A percentile compares a stretch with the other conserved stretches of the same genome.
These are phyloP conservation scores for Cephus rjabovi DNA, from an alignment of 2,888 invertebrate genomes.

Conservation along the genomic window DNA sequence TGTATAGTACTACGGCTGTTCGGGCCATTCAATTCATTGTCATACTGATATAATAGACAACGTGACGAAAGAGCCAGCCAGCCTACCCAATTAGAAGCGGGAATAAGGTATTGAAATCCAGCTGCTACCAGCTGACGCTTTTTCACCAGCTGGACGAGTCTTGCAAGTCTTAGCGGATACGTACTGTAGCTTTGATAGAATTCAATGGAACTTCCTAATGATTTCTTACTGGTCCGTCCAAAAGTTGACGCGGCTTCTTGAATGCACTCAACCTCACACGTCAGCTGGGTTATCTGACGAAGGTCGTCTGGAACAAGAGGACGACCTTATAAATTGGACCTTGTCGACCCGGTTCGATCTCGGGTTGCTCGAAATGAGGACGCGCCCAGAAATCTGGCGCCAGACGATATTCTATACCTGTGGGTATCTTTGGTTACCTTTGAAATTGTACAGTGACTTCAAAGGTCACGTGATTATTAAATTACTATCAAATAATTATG, in stretches of 20 bases:
- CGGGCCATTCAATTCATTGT: not conserved
- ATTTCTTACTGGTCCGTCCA: slow-evolving; percentile 11
- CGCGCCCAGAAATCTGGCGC: slow-evolving; percentile 31
- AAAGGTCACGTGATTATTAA: not conserved
- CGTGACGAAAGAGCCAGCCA: not conserved
- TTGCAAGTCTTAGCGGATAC: slow-evolving; percentile 2
- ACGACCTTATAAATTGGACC: slow-evolving; percentile 37
- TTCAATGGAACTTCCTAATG: slow-evolving; percentile 31
- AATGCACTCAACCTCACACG: not conserved
- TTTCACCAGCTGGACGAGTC: not conserved
- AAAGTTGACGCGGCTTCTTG: not conserved
- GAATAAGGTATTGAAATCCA: not conserved
- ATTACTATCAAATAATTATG: not conserved
- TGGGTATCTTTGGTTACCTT: not conserved
- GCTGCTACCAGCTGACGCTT: not conserved
- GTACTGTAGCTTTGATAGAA: slow-evolving; percentile 27
- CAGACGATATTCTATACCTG: slow-evolving; percentile 19
- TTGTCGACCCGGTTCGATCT: slow-evolving; percentile 24
- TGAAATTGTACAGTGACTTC: not conserved
- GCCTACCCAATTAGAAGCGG: not conserved
- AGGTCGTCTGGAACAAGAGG: slow-evolving; percentile 28
- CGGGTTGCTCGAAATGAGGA: slow-evolving; percentile 26
- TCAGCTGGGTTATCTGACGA: slow-evolving; percentile 28
- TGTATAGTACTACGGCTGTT: not conserved
- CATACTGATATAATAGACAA: not conserved